Conservation (phyloP, 1,140 invertebrate genomes). For the Listronotus oregonensis region DNA sequence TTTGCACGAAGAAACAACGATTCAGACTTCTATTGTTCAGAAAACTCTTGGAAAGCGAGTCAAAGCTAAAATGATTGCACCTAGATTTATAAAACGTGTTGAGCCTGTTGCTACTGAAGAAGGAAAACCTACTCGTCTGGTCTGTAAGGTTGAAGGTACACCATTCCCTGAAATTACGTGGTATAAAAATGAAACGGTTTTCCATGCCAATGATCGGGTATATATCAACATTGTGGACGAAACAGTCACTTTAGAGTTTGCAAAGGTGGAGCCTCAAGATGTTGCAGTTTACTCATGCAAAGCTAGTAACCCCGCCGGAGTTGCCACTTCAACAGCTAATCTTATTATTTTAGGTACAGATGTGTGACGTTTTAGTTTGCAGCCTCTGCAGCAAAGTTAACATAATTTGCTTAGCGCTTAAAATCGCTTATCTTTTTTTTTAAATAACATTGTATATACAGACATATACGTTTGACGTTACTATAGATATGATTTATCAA, state of each 20-base stretch:
- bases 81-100: conserved; percentile 71
- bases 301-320: conserved; percentile 76
- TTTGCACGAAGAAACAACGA: conserved; percentile 52
- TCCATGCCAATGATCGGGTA: conserved; percentile 67
- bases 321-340: conserved; percentile 77
- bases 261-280: conserved; percentile 68
- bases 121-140: conserved; percentile 66
- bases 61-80: conserved; percentile 63
- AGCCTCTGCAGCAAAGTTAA: not conserved
- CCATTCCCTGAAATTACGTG: conserved; percentile 75
- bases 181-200: conserved; percentile 75
- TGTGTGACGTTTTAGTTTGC: conserved; percentile 26
- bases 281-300: conserved; percentile 79
- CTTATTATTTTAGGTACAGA: conserved; percentile 70
- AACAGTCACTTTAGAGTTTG: conserved; percentile 70
- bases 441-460: not conserved
- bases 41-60: conserved; percentile 61
- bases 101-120: conserved; percentile 68
- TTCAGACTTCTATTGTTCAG: conserved; percentile 53
- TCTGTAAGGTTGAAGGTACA: conserved; percentile 70
- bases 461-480: too few relatives aligned
- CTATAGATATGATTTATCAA: too few relatives aligned
- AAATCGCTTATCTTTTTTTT: not conserved
- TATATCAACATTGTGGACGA: conserved; percentile 64
- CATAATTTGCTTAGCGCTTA: not conserved